Conservation (phyloP, 2,113 vertebrate species). For the Ageneiosus marmoratus region DNA sequence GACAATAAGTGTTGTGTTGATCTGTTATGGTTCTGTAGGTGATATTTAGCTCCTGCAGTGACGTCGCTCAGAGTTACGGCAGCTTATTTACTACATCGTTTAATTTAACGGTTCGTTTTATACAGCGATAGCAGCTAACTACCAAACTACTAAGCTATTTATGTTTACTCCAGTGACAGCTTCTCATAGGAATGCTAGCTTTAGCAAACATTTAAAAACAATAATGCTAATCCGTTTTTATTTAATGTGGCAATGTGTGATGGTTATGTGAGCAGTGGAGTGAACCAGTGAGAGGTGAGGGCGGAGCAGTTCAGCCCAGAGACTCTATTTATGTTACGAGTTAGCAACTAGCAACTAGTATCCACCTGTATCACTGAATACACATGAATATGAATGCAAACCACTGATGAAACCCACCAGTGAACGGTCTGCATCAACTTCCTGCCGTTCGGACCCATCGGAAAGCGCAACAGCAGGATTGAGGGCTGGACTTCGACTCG, state of each 20-base stretch:
- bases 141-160: slow-evolving; percentile 9
- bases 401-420: not conserved
- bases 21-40: not conserved
- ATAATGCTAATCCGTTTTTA: not conserved
- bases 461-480: slow-evolving; percentile 8
- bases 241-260: not conserved
- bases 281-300: not conserved
- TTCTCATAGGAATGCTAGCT: slow-evolving; percentile 10
- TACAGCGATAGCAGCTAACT: slow-evolving; percentile 16
- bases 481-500: not conserved
- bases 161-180: not conserved
- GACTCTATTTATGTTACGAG: not conserved
- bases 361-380: not conserved
- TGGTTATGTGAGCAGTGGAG: not conserved
- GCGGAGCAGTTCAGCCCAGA: not conserved
- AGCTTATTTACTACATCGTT: not conserved
- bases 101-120: not conserved
- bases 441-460: slow-evolving; percentile 14
- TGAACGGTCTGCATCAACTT: not conserved
- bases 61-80: not conserved
- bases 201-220: not conserved
- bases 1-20: not conserved
- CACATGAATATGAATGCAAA: not conserved
- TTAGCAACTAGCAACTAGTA: not conserved
- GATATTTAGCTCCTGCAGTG: not conserved